Evolutionary conservation across 2,888 invertebrate species (phyloP).

Genomic region (Ennomos quercinarius): DNA sequence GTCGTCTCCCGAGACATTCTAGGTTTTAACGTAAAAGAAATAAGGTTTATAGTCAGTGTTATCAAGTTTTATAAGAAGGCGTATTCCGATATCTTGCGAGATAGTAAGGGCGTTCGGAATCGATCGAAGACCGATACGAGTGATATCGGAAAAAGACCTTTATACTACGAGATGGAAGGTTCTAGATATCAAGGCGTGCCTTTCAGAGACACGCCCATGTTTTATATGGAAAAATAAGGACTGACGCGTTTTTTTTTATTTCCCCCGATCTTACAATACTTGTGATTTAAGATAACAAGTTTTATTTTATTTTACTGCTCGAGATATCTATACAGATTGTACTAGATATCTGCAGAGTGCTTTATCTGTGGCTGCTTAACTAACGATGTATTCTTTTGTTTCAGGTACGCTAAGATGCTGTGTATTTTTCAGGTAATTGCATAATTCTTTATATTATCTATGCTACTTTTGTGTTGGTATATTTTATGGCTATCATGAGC

Average conservation of each 20-base stretch:
- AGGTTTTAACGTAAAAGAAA: constrained; percentile 46
- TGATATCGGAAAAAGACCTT: constrained; percentile 80
- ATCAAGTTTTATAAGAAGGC: constrained; percentile 75
- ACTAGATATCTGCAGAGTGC: neutral
- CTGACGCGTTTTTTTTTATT: constrained; percentile 67
- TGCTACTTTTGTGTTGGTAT: constrained; percentile 28
- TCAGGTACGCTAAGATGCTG: constrained; percentile 76
- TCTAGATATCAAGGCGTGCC: constrained; percentile 74
- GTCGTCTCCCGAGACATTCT: constrained; percentile 52
- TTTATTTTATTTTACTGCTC: constrained; percentile 60
- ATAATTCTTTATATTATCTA: constrained; percentile 38
- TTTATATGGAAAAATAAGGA: constrained; percentile 78
- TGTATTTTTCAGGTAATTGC: constrained; percentile 71
- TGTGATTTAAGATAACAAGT: constrained; percentile 55
- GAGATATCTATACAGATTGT: constrained; percentile 44
- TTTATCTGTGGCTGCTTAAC: constrained; percentile 31
- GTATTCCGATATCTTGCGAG: constrained; percentile 83
- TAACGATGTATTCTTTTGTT: constrained; percentile 50
- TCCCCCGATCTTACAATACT: constrained; percentile 63
- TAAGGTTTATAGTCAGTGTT: constrained; percentile 62
- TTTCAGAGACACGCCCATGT: constrained; percentile 76
- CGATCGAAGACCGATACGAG: constrained; percentile 80
- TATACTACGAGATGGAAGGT: constrained; percentile 71
- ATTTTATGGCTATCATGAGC: no score
- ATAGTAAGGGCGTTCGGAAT: constrained; percentile 83